Base-by-base conservation (phyloP, 2,113 vertebrate species). In the Malurus cyaneus region DNA sequence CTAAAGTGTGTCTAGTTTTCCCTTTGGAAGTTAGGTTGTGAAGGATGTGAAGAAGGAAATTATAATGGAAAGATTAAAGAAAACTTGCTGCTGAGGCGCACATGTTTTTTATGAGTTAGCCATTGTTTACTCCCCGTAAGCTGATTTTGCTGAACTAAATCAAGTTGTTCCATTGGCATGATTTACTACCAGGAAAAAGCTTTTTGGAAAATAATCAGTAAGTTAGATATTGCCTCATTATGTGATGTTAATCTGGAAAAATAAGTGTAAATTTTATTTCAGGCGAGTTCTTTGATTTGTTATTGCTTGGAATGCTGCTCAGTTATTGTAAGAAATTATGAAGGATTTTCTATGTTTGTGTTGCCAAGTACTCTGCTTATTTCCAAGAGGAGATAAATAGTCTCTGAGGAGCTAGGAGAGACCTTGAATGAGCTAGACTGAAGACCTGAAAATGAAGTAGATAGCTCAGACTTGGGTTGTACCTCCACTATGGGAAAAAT, bases 71-170 rank as follows among this genome's bases (percentile, higher is more conserved):
- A 82, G 42, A 47, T 39, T 41, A 8, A 46, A 50, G 61, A 74
- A 20, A 1, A 0, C 8, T 66, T 66, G 3, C 4, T 2, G 0
- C 31, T 78, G 32, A 91, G 28, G 6, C 3, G 5, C 3, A 8
- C 2, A 1, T 5, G 1, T 23, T 89, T 74, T 78, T 77, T 39
- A 31, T 56, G 18, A 62, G 14, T 41, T 78, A 36, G 1, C 10
- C 47, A 12, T 62, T 76, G 16, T 17, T 4, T 31, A 25, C 17
- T 17, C 13, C 72, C 7, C 36, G 31, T 60, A 34, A 56, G 26
- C 12, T 71, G 14, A 29, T 31, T 74, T 91, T 91, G 31, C 11
- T 5, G 8, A 76, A 18, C 12, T 79, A 81, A 87, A 76, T 44
- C n/a, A 69, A 73, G 5, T 10, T 83, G 44, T 84, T 74, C 36